Percentiles rank a stretch among this genome's conserved stretches.
These are phyloP conservation scores for Halcyon chelicuti DNA, from an alignment of 2,797 vertebrate species.

Conservation along the genomic window DNA sequence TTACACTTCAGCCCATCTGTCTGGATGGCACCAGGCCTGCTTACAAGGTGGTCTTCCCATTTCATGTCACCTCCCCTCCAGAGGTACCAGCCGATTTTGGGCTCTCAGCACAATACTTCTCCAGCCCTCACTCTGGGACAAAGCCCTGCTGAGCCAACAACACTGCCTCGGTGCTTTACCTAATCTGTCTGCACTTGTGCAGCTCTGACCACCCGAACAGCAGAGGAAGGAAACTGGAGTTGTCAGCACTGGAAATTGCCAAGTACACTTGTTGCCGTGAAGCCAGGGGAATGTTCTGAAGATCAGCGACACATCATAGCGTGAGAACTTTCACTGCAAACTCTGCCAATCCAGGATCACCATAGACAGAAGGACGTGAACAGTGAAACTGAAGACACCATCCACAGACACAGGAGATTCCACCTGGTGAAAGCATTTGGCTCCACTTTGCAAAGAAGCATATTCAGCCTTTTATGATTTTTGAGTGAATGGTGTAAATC, in stretches of 20 bases:
- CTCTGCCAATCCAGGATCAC: background rate
- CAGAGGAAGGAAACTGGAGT: background rate
- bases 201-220: background rate
- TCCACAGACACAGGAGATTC: background rate
- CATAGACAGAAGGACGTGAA: background rate
- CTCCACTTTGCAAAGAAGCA: background rate
- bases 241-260: background rate
- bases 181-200: background rate
- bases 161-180: background rate
- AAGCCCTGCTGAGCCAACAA: background rate
- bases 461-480: too few species aligned
- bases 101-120: background rate
- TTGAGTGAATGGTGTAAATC: too few species aligned
- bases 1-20: constrained; percentile 54
- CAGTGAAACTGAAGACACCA: background rate
- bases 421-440: background rate
- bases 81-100: constrained; percentile 20
- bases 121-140: background rate
- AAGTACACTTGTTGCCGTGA: background rate
- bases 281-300: background rate
- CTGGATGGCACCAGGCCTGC: constrained; percentile 56
- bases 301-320: background rate
- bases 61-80: background rate
- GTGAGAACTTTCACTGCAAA: background rate
- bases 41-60: constrained; percentile 68